Percentiles rank a stretch among this genome's conserved stretches.
Evolutionary conservation across 2,888 invertebrate genomes (phyloP).

Genomic region (Cheilosia vulpina): DNA sequence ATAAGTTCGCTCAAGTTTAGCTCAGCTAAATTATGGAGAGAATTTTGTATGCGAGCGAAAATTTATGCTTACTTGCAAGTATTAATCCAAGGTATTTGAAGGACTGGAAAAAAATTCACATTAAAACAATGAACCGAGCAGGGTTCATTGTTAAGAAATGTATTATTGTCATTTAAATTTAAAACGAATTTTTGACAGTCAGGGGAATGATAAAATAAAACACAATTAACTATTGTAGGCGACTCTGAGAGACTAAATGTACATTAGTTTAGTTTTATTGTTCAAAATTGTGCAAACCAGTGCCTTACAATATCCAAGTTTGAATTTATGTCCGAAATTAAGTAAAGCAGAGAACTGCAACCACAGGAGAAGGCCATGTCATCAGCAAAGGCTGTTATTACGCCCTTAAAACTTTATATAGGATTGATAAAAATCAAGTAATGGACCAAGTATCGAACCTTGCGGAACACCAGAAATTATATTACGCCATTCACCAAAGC

Average conservation of each 20-base stretch:
- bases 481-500: too few species aligned
- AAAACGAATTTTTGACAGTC: neutral
- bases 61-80: too few species aligned
- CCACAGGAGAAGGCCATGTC: neutral
- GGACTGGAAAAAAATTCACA: too few species aligned
- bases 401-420: too few species aligned
- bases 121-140: too few species aligned
- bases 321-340: constrained; percentile 4
- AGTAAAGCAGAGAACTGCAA: constrained; percentile 2
- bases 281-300: constrained; percentile 11
- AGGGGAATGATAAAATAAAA: neutral
- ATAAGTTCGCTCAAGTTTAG: too few species aligned
- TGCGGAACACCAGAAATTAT: too few species aligned
- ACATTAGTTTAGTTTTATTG: constrained; percentile 15
- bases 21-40: too few species aligned
- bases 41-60: too few species aligned
- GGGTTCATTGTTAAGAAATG: neutral
- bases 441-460: too few species aligned
- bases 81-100: too few species aligned
- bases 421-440: too few species aligned
- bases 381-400: constrained; percentile 4
- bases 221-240: neutral
- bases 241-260: constrained; percentile 3
- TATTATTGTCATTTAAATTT: neutral
- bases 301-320: constrained; percentile 9